Conservation (phyloP, 2,113 vertebrate species). For the Todiramphus saurophagus region DNA sequence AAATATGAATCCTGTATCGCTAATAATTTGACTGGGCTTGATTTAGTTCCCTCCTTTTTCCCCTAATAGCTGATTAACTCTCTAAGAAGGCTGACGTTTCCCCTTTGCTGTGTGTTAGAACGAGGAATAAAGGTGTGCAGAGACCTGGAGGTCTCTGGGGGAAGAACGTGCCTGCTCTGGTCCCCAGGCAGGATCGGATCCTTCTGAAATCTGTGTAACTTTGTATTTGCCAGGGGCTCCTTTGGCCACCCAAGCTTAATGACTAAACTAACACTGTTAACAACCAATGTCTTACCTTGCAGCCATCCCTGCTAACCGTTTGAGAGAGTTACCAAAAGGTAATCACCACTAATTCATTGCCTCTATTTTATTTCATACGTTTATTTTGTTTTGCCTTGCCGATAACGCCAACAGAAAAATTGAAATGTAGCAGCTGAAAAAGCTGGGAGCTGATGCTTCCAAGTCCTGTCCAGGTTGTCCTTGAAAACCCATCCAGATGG, state of each 20-base stretch:
- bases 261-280: conserved; percentile 74
- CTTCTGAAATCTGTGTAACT: background rate
- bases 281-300: conserved; percentile 76
- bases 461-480: background rate
- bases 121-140: background rate
- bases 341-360: conserved; percentile 69
- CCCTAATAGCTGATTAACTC: conserved; percentile 15
- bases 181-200: background rate
- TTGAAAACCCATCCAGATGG: background rate
- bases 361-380: background rate
- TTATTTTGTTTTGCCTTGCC: background rate
- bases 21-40: background rate
- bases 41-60: background rate
- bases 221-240: background rate
- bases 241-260: conserved; percentile 7
- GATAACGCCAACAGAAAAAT: background rate
- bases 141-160: background rate
- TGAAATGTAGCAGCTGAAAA: background rate
- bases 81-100: background rate
- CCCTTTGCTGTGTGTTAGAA: background rate
- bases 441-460: background rate
- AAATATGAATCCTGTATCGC: background rate
- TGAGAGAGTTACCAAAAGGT: conserved; percentile 79
- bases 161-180: background rate
- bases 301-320: conserved; percentile 78